Evolutionary conservation across 2,888 invertebrate genomes (phyloP), one percentile per base, ranked within the genome.

Genomic region (Polia nebulosa): DNA sequence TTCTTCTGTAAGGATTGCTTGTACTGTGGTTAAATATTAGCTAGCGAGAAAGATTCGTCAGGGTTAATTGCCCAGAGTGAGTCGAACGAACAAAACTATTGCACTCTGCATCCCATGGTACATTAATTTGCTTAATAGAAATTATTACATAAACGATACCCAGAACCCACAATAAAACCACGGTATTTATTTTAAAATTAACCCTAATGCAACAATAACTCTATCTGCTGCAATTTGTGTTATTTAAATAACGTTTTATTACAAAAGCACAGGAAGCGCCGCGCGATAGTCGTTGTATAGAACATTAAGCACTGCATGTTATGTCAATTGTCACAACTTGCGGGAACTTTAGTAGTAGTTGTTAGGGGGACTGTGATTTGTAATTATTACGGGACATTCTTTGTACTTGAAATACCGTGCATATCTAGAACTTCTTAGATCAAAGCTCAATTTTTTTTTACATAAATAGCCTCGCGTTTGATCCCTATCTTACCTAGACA

Each of bases 251-350:
- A 73, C 59, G 60, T 57, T 70, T 70, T 72, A 57, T 72, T 72
- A 84, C 78, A 81, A 85, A 72, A 69, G 65, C 59, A 77, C 85
- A 79, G 85, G 84, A 85, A 80, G 72, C 62, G 73, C 55, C 59
- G 62, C 52, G 75, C 57, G 64, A 61, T 74, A 55, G 29, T 51
- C 32, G 53, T 70, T 76, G 78, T 83, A 83, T 77, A 80, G 83
- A 69, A 82, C 85, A 85, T 85, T 85, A 83, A 73, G 75, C 81
- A 79, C 45, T 27, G 49, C 34, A 61, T 67, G 66, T 66, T 62
- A 61, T 56, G 69, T 58, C 72, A 78, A 78, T 81, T 75, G 82
- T 82, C 59, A 68, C 68, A 60, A 67, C 53, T 82, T 72, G 45
- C 79, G 67, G 80, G 79, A 72, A 77, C 32, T 67, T 70, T 65